These are phyloP conservation scores for Otus sunia DNA, from an alignment of 2,113 vertebrate species.

Conservation along the genomic window DNA sequence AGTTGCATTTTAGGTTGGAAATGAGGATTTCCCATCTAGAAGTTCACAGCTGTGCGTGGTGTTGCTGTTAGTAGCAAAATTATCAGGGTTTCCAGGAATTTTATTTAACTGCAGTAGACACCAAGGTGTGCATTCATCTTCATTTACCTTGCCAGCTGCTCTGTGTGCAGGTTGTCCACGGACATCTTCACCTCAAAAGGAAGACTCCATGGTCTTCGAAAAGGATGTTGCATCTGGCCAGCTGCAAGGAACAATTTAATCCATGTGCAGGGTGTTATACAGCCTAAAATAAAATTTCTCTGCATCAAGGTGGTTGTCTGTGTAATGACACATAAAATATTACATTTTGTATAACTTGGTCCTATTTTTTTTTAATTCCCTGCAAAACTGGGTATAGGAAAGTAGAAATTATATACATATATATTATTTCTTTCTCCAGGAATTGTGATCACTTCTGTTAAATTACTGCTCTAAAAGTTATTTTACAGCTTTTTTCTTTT, in stretches of 20 bases:
- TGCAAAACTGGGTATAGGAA: background rate
- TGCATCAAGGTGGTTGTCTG: background rate
- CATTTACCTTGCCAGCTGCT: fast-evolving
- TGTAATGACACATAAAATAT: background rate
- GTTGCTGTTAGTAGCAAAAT: background rate
- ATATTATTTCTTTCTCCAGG: background rate
- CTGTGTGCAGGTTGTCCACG: background rate
- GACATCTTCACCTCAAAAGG: background rate
- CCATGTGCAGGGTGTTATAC: background rate
- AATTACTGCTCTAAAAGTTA: background rate
- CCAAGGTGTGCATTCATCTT: no score
- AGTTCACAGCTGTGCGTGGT: background rate
- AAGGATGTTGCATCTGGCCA: background rate
- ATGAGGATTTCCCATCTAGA: background rate
- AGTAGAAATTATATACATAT: background rate
- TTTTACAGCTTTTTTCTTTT: background rate
- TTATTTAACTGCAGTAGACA: background rate
- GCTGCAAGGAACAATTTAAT: background rate
- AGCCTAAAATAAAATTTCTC: background rate
- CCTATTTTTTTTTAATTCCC: background rate
- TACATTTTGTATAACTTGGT: background rate
- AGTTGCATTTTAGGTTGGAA: background rate
- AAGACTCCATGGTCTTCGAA: background rate
- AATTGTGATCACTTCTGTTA: background rate
- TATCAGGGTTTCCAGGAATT: fast-evolving